Evolutionary conservation across 2,113 vertebrate genomes (phyloP).

Genomic region (Grammomys surdaster): DNA sequence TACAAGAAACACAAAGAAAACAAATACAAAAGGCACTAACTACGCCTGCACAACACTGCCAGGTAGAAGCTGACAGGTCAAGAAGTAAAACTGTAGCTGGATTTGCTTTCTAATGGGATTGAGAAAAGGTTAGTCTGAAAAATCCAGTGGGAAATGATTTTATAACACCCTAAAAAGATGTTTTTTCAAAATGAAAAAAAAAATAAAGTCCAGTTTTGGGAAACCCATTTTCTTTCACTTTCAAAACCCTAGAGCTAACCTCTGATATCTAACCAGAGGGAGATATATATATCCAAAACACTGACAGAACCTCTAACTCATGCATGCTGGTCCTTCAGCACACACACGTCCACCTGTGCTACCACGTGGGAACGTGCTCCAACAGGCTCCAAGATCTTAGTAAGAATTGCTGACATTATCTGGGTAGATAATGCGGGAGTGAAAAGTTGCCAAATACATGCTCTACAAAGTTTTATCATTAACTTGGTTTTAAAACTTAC

Average conservation of each 20-base stretch:
- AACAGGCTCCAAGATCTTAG: background rate
- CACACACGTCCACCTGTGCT: background rate
- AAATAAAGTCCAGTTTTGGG: background rate
- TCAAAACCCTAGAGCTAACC: background rate
- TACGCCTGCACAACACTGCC: background rate
- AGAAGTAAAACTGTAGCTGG: background rate
- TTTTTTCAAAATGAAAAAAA: background rate
- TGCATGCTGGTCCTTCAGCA: background rate
- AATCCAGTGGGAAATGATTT: background rate
- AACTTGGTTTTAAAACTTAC: background rate
- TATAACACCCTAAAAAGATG: background rate
- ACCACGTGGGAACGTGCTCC: background rate
- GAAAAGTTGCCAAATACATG: background rate
- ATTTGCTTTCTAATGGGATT: slow-evolving; percentile 41
- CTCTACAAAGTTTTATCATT: background rate
- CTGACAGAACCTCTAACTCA: background rate
- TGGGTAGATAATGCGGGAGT: background rate
- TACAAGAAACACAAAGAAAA: background rate
- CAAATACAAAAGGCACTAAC: background rate
- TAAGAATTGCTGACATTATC: background rate
- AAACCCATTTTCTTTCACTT: slow-evolving; percentile 43
- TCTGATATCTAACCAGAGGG: background rate
- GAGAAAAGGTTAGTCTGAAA: background rate
- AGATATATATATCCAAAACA: slow-evolving; percentile 14
- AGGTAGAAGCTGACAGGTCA: background rate